Evolutionary conservation across 2,113 vertebrate species (phyloP).

Genomic region (Pelmatolapia mariae): DNA sequence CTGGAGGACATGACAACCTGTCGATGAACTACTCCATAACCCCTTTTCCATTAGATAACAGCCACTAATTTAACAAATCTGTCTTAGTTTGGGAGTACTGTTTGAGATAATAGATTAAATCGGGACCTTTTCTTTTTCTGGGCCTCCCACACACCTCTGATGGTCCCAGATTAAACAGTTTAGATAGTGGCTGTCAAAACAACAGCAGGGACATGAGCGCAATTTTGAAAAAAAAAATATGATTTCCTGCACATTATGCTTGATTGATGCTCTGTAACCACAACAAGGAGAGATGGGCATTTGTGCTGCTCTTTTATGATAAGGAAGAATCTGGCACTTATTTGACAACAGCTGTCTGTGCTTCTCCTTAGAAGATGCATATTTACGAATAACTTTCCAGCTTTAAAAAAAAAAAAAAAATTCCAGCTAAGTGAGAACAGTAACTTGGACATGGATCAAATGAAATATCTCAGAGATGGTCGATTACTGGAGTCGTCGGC

Average conservation of each 20-base stretch:
- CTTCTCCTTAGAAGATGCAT: not conserved
- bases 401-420: not conserved
- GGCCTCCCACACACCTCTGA: not conserved
- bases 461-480: not conserved
- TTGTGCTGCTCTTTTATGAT: not conserved
- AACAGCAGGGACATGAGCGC: not conserved
- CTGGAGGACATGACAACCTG: not conserved
- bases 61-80: not conserved
- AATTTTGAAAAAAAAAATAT: not conserved
- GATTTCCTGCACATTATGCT: not conserved
- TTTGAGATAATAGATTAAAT: not conserved
- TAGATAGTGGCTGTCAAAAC: not conserved
- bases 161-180: not conserved
- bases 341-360: not conserved
- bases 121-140: not conserved
- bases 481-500: not conserved
- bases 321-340: not conserved
- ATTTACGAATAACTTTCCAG: not conserved
- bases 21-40: accelerated
- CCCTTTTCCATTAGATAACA: not conserved
- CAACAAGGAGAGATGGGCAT: not conserved
- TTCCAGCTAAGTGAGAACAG: not conserved
- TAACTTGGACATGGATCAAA: not conserved
- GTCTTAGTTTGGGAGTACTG: not conserved
- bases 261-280: not conserved